phyloP scores from a whole-genome alignment of 2,888 invertebrate species.

The Torymus auratus region DNA sequence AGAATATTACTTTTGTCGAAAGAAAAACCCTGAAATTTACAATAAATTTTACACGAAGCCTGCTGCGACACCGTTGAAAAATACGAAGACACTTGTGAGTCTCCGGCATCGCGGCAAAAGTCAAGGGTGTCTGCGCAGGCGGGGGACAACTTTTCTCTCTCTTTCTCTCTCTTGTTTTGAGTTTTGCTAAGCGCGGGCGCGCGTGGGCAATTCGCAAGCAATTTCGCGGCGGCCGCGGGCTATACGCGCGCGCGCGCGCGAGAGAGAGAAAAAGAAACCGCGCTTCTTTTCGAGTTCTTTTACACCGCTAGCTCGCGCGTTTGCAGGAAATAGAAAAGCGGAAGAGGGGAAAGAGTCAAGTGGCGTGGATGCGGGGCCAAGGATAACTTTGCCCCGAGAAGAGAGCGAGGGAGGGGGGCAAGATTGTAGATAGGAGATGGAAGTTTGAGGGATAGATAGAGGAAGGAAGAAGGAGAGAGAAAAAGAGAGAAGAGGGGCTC shows the following conservation, averaged over 20 bases:
- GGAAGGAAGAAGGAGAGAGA: conserved; percentile 24
- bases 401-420: conserved; percentile 25
- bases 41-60: too few relatives aligned
- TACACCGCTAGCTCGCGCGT: neutral
- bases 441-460: conserved; percentile 19
- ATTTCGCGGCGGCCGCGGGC: conserved; percentile 71
- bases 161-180: conserved; percentile 24
- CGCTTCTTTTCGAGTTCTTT: conserved; percentile 14
- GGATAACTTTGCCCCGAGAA: conserved; percentile 62
- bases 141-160: too few relatives aligned
- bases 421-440: conserved; percentile 41
- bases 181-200: conserved; percentile 34
- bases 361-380: conserved; percentile 39
- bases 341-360: conserved; percentile 24
- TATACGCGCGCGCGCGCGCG: conserved; percentile 53
- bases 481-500: conserved; percentile 10
- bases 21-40: too few relatives aligned
- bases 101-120: conserved; percentile 48
- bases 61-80: neutral
- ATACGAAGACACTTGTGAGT: conserved; percentile 6
- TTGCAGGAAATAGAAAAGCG: conserved; percentile 31
- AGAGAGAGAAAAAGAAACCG: conserved; percentile 59
- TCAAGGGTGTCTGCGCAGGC: conserved; percentile 16
- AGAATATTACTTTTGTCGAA: too few relatives aligned
- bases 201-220: conserved; percentile 73